Evolutionary conservation across 2,113 vertebrate genomes (phyloP).

Genomic region (Etia nguti): DNA sequence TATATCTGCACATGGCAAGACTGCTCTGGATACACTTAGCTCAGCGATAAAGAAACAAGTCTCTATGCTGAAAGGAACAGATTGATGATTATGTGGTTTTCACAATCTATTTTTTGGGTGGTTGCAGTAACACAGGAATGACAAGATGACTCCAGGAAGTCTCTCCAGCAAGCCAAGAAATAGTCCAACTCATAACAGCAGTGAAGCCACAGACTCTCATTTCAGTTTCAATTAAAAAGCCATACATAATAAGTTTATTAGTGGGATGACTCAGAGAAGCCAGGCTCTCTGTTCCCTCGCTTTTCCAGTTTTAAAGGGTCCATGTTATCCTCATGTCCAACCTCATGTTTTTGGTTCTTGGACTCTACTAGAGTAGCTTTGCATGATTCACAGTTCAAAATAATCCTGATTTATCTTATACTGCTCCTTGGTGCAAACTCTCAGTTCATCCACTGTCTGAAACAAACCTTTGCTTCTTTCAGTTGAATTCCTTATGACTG

Average conservation of each 20-base stretch:
- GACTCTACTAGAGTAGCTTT: not conserved
- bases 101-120: not conserved
- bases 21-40: not conserved
- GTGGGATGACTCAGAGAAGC: not conserved
- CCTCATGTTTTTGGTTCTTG: not conserved
- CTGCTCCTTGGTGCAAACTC: not conserved
- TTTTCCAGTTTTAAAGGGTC: not conserved
- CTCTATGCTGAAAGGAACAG: not conserved
- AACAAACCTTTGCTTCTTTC: not conserved
- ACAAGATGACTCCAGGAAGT: not conserved
- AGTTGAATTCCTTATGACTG: not conserved
- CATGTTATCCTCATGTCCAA: not conserved
- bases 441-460: not conserved
- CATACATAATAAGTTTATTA: not conserved
- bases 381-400: not conserved
- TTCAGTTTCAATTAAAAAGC: not conserved
- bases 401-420: not conserved
- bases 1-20: not conserved
- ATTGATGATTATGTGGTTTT: not conserved
- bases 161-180: not conserved
- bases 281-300: not conserved
- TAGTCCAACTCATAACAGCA: not conserved
- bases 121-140: not conserved
- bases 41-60: not conserved
- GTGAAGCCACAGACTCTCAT: not conserved